Evolutionary conservation across 2,888 invertebrate species (phyloP).

Genomic region (Diogma glabrata): DNA sequence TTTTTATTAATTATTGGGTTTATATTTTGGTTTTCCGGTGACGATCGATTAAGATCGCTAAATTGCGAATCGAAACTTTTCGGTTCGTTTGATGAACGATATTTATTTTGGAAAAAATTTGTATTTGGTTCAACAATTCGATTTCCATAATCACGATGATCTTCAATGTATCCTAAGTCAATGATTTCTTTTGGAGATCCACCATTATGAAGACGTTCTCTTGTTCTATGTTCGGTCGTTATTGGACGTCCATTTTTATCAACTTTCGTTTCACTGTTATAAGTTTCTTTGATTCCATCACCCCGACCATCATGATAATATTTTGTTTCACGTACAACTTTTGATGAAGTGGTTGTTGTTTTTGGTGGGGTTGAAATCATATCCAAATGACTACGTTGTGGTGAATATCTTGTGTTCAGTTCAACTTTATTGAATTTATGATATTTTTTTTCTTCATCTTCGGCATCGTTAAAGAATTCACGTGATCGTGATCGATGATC

Average conservation of each 20-base stretch:
- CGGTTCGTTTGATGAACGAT: slow-evolving; percentile 46
- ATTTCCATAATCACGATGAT: slow-evolving; percentile 27
- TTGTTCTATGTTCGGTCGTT: slow-evolving; percentile 34
- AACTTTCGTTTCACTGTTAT: slow-evolving; percentile 34
- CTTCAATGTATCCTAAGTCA: slow-evolving; percentile 16
- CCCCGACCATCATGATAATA: slow-evolving; percentile 37
- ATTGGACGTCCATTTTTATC: slow-evolving; percentile 35
- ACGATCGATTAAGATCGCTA: slow-evolving; percentile 43
- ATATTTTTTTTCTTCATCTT: slow-evolving; percentile 20
- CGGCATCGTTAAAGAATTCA: not conserved
- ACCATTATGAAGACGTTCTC: slow-evolving; percentile 28
- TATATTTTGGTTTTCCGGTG: slow-evolving; percentile 46
- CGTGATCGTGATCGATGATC: slow-evolving; percentile 17
- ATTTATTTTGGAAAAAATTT: slow-evolving; percentile 34
- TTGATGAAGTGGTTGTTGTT: slow-evolving; percentile 27
- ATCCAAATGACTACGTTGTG: slow-evolving; percentile 28
- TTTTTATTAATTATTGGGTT: not conserved
- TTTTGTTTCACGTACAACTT: slow-evolving; percentile 28
- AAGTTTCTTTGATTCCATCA: slow-evolving; percentile 41
- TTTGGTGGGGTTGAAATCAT: slow-evolving; percentile 24
- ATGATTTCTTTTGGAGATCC: not conserved
- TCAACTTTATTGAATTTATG: slow-evolving; percentile 28
- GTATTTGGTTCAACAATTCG: slow-evolving; percentile 37
- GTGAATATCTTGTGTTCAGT: slow-evolving; percentile 28
- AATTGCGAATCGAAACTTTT: slow-evolving; percentile 54